These are phyloP conservation scores for Gila orcuttii DNA, from an alignment of 2,113 vertebrate genomes.

Conservation along the genomic window DNA sequence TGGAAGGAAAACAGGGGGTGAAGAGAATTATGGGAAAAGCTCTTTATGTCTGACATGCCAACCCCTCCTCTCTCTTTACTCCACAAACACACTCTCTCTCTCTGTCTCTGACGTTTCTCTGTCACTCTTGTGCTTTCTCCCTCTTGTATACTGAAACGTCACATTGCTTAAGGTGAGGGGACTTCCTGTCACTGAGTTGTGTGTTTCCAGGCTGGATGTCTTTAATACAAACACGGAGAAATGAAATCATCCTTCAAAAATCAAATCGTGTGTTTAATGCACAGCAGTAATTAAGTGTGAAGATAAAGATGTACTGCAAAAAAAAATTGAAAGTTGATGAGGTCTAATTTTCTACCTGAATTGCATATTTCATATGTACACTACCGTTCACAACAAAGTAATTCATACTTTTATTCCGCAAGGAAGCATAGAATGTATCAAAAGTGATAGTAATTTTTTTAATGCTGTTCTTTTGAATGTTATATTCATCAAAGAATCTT, in stretches of 20 bases:
- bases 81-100: slow-evolving; percentile 18
- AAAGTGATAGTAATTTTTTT: too few relatives aligned
- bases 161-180: slow-evolving; percentile 33
- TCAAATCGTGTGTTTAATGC: slow-evolving; percentile 31
- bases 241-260: slow-evolving; percentile 39
- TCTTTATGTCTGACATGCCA: slow-evolving; percentile 53
- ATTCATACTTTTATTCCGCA: background rate
- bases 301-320: background rate
- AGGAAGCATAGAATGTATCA: too few relatives aligned
- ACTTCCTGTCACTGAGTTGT: slow-evolving; percentile 32
- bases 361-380: background rate
- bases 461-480: too few relatives aligned
- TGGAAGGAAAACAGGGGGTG: slow-evolving; percentile 34
- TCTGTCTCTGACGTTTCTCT: slow-evolving; percentile 16
- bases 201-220: background rate
- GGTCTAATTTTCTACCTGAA: background rate
- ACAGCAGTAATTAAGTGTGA: background rate
- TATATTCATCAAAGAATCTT: too few relatives aligned
- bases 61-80: slow-evolving; percentile 36
- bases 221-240: slow-evolving; percentile 24
- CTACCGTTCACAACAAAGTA: too few relatives aligned
- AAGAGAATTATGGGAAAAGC: slow-evolving; percentile 61
- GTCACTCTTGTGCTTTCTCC: slow-evolving; percentile 12
- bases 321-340: background rate
- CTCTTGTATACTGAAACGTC: background rate